These are phyloP conservation scores for Dasyprocta punctata DNA, from an alignment of 2,113 vertebrate genomes.

Conservation along the genomic window DNA sequence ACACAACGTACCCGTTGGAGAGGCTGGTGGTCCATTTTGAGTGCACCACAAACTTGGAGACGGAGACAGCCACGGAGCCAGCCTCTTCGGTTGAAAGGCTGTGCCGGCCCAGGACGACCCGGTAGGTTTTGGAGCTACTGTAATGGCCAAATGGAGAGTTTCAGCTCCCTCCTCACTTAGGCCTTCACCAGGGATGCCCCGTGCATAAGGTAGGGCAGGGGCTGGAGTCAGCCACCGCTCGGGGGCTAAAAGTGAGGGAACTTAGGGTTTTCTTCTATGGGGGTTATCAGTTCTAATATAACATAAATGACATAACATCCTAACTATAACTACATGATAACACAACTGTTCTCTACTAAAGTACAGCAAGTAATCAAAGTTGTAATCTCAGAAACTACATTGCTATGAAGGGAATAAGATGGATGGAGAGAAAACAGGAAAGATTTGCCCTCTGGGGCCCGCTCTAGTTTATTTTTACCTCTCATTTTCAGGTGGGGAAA, in stretches of 20 bases:
- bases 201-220: neutral
- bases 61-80: constrained; percentile 74
- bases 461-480: neutral
- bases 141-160: accelerated
- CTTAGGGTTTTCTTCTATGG: neutral
- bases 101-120: constrained; percentile 89
- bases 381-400: neutral
- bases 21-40: constrained; percentile 83
- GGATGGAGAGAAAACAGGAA: neutral
- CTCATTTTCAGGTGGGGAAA: neutral
- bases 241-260: accelerated
- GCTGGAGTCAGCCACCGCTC: no score
- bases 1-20: constrained; percentile 75
- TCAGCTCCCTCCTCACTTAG: neutral
- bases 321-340: neutral
- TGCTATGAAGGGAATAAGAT: neutral
- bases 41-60: constrained; percentile 87
- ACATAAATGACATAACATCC: neutral
- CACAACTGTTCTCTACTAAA: no score
- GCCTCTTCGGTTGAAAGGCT: constrained; percentile 84
- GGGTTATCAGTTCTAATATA: neutral
- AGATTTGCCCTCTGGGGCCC: neutral
- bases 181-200: neutral
- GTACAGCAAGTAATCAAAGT: neutral
- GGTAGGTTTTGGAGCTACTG: constrained; percentile 83